phyloP scores from a whole-genome alignment of 2,888 invertebrate genomes.

The Drosophila borborema region DNA sequence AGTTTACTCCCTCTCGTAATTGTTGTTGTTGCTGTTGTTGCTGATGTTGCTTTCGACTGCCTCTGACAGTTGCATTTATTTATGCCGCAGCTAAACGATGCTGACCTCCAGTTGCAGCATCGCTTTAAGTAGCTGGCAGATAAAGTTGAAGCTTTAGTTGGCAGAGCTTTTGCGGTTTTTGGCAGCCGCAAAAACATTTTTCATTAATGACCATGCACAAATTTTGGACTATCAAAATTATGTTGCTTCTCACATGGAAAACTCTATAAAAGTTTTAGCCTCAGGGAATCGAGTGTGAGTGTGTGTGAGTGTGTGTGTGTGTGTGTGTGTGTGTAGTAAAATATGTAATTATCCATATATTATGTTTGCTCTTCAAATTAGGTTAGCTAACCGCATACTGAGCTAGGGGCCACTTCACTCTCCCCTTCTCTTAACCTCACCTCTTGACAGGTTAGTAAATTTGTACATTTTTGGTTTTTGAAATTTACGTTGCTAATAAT shows the following conservation, averaged over 20 bases:
- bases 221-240: slow-evolving; percentile 25
- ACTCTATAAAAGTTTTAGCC: slow-evolving; percentile 13
- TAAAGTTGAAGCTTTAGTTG: slow-evolving; percentile 21
- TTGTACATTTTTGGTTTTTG: slow-evolving; percentile 51
- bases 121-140: slow-evolving; percentile 28
- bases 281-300: neutral
- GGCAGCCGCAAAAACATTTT: slow-evolving; percentile 26
- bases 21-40: slow-evolving; percentile 5
- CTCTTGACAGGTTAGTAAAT: slow-evolving; percentile 41
- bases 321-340: slow-evolving; percentile 29
- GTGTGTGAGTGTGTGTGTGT: slow-evolving; percentile 1
- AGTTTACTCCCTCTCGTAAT: slow-evolving; percentile 9
- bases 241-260: slow-evolving; percentile 13
- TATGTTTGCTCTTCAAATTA: slow-evolving; percentile 53
- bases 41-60: slow-evolving; percentile 36
- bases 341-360: slow-evolving; percentile 71
- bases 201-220: slow-evolving; percentile 29
- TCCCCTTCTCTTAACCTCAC: neutral
- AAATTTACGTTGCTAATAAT: slow-evolving; percentile 59
- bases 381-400: slow-evolving; percentile 26
- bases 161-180: slow-evolving; percentile 7
- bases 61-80: slow-evolving; percentile 73
- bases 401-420: neutral
- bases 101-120: slow-evolving; percentile 22
- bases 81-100: slow-evolving; percentile 31